A percentile compares a stretch with the other conserved stretches of the same genome.
These are phyloP conservation scores for Scaptomyza hsui DNA, from an alignment of 1,140 invertebrate species.

Conservation along the genomic window DNA sequence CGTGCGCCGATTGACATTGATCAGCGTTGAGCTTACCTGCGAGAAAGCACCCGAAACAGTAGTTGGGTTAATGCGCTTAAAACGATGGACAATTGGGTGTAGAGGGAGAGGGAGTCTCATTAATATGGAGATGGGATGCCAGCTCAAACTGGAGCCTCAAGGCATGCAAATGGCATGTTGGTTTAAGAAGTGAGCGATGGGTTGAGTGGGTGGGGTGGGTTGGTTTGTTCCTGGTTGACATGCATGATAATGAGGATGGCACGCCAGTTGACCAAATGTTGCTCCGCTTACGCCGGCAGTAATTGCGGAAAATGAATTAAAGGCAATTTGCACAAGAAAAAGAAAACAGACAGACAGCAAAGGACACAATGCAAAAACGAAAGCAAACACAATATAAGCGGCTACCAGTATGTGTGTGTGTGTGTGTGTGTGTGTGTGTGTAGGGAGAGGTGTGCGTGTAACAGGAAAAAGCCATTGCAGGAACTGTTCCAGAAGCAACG, in stretches of 20 bases:
- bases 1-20: slow-evolving; percentile 64
- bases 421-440: slow-evolving; percentile 6
- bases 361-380: slow-evolving; percentile 56
- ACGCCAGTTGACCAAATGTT: slow-evolving; percentile 21
- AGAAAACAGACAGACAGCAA: slow-evolving; percentile 7
- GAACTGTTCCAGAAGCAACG: slow-evolving; percentile 45
- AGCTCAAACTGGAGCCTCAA: slow-evolving; percentile 39
- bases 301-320: slow-evolving; percentile 78
- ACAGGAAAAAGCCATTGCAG: slow-evolving; percentile 53
- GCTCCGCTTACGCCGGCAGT: slow-evolving; percentile 47
- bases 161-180: slow-evolving; percentile 69
- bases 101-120: slow-evolving; percentile 30
- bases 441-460: slow-evolving; percentile 4
- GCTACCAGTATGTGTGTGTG: slow-evolving; percentile 13
- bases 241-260: slow-evolving; percentile 63
- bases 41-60: slow-evolving; percentile 14
- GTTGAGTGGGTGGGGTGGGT: neutral
- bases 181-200: slow-evolving; percentile 18
- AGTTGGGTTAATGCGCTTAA: slow-evolving; percentile 64
- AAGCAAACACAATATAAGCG: slow-evolving; percentile 74
- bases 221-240: slow-evolving; percentile 17
- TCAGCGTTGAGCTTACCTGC: slow-evolving; percentile 61
- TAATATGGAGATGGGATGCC: slow-evolving; percentile 61
- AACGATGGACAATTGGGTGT: slow-evolving; percentile 39
- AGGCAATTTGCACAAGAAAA: slow-evolving; percentile 66